Evolutionary conservation across 1,140 invertebrate species (phyloP), one percentile per base, ranked within the genome.

Genomic region (Papilio polytes): DNA sequence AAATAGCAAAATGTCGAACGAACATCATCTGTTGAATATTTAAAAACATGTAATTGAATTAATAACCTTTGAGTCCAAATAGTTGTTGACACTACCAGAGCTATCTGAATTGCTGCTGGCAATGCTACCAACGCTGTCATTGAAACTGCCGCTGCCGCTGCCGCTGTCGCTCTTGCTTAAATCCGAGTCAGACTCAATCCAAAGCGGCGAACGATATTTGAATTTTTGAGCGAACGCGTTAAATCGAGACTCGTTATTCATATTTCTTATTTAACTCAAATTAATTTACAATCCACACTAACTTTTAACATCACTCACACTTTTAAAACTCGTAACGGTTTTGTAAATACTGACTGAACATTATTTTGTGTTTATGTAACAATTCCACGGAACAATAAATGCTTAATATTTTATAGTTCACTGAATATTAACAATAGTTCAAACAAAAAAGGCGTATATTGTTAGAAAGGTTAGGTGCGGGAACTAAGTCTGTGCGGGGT

Each of bases 151-250:
- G 36, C 83, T 76, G 2, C 78, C 83, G 46, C 81, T 81, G 20
- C 81, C 83, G 72, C 86, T 89, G 82, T 73, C 78, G 53, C 84
- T 91, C 56, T 88, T 89, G 56, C 89, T 90, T 2, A 89, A 80
- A 31, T 92, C 93, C 0, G 94, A 93, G 81, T 95, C 94, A 0
- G 95, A 95, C 66, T 95, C 94, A 15, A 95, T 94, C 95, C 94
- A 95, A 20, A 95, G 80, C 1, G 94, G 94, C 3, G 94, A 95
- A 6, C 94, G 90, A 80, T 95, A 95, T 80, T 95, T 95, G 80
- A 95, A 94, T 41, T 92, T 95, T 59, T 95, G 92, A 0, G 93
- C 93, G 18, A 92, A 90, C 36, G 90, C 89, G 70, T 92, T 94
- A 18, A 90, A 88, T 20, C 87, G 86, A 9, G 85, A 82, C 56